phyloP scores from a whole-genome alignment of 2,797 vertebrate genomes.

The Benthosema pterotum region DNA sequence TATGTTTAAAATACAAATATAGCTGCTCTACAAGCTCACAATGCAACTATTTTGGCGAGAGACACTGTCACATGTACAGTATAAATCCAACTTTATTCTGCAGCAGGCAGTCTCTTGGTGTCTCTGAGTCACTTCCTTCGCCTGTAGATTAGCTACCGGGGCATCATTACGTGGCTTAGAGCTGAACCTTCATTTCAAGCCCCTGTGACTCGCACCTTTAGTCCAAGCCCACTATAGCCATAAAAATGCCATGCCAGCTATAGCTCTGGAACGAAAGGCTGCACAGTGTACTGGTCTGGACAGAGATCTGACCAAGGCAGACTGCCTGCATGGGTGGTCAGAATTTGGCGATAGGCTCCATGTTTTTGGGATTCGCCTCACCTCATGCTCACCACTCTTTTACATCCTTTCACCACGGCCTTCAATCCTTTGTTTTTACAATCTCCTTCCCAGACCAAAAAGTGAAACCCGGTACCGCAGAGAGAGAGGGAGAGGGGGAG shows the following conservation, averaged over 20 bases:
- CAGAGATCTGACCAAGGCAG: constrained; percentile 35
- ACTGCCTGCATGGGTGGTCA: constrained; percentile 23
- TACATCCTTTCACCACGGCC: constrained; percentile 40
- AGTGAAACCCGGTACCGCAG: constrained; percentile 55
- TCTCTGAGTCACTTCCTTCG: constrained; percentile 3
- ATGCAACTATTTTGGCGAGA: too few species aligned
- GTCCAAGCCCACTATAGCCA: constrained; percentile 60
- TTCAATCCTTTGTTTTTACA: constrained; percentile 45
- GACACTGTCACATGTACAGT: too few species aligned
- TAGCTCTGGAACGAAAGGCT: constrained; percentile 24
- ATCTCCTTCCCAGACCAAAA: constrained; percentile 12
- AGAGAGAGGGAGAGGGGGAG: constrained; percentile 10
- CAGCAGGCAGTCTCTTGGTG: too few species aligned
- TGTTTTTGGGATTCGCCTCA: constrained; percentile 39
- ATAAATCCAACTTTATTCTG: too few species aligned
- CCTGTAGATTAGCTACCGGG: constrained; percentile 59
- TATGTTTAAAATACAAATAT: too few species aligned
- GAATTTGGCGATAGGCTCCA: constrained; percentile 31
- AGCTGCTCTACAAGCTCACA: too few species aligned
- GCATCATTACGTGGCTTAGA: constrained; percentile 55
- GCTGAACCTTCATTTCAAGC: constrained; percentile 60
- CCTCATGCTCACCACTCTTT: constrained; percentile 22
- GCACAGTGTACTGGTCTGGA: constrained; percentile 27
- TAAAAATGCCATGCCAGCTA: constrained; percentile 64
- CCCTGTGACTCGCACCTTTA: constrained; percentile 66